Percentiles rank a stretch among this genome's conserved stretches.
Evolutionary conservation across 2,888 invertebrate genomes (phyloP).

Genomic region (Hedychridium roseum): DNA sequence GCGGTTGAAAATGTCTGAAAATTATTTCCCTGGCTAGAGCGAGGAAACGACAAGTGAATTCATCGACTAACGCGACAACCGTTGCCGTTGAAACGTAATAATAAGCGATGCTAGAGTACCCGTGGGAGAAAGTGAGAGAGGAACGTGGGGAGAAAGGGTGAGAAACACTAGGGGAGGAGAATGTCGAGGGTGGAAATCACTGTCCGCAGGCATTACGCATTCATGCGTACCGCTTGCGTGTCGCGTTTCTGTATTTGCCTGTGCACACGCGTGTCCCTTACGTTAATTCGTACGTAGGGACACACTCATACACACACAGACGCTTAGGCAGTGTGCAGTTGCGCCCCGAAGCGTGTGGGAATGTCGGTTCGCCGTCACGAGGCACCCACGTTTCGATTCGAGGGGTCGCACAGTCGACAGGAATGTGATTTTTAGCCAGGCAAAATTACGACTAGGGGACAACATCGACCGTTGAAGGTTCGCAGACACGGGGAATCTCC

Average conservation of each 20-base stretch:
- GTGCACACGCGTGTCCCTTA: constrained; percentile 14
- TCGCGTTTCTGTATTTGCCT: constrained; percentile 12
- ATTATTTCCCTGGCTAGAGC: too few species aligned
- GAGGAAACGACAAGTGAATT: too few species aligned
- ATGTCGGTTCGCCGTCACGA: constrained; percentile 49
- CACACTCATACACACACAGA: not conserved
- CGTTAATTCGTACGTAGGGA: constrained; percentile 16
- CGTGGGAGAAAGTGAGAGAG: constrained; percentile 13
- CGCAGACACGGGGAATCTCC: too few species aligned
- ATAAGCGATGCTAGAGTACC: constrained; percentile 16
- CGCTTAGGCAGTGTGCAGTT: too few species aligned
- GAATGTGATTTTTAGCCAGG: constrained; percentile 46
- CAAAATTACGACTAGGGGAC: too few species aligned
- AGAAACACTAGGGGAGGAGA: too few species aligned
- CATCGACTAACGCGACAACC: too few species aligned
- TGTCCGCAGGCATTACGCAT: constrained; percentile 59
- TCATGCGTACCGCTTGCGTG: constrained; percentile 55
- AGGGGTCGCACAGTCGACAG: constrained; percentile 49
- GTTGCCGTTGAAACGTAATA: too few species aligned
- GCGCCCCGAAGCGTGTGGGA: constrained; percentile 52
- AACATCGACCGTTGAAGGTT: too few species aligned
- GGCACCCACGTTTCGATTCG: constrained; percentile 44
- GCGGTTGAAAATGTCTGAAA: too few species aligned
- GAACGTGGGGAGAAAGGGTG: constrained; percentile 30
- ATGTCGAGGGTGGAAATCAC: constrained; percentile 60